phyloP scores from a whole-genome alignment of 2,888 invertebrate species.

The Andrena camellia region DNA sequence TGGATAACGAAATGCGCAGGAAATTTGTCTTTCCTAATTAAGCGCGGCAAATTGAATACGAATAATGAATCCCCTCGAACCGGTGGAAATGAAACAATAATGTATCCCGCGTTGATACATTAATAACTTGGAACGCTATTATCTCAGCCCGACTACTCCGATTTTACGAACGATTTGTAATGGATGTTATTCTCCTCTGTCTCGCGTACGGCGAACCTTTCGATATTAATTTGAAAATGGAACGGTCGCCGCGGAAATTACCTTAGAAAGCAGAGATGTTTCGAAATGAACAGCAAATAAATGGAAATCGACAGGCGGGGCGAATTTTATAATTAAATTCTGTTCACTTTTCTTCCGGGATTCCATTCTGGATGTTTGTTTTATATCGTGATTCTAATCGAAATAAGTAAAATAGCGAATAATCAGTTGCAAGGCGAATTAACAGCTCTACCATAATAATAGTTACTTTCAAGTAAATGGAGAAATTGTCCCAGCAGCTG shows the following conservation, averaged over 20 bases:
- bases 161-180: conserved; percentile 5
- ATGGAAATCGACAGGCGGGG: not conserved
- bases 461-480: too few species aligned
- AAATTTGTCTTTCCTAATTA: not conserved
- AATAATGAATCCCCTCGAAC: not conserved
- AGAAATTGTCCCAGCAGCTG: too few species aligned
- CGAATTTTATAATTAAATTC: not conserved
- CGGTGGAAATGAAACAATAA: conserved; percentile 9
- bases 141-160: not conserved
- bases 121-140: conserved; percentile 31
- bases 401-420: not conserved
- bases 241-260: not conserved
- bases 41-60: conserved; percentile 1
- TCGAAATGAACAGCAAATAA: conserved; percentile 1
- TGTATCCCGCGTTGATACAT: conserved; percentile 11
- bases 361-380: not conserved
- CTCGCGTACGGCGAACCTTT: too few species aligned
- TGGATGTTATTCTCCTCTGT: conserved; percentile 3
- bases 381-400: not conserved
- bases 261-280: conserved; percentile 1
- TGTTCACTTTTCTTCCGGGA: not conserved
- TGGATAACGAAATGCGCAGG: not conserved
- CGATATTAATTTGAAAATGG: not conserved
- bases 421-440: too few species aligned
- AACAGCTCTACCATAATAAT: too few species aligned